Base-by-base conservation (phyloP, 2,797 vertebrate genomes). In the Gila robusta region DNA sequence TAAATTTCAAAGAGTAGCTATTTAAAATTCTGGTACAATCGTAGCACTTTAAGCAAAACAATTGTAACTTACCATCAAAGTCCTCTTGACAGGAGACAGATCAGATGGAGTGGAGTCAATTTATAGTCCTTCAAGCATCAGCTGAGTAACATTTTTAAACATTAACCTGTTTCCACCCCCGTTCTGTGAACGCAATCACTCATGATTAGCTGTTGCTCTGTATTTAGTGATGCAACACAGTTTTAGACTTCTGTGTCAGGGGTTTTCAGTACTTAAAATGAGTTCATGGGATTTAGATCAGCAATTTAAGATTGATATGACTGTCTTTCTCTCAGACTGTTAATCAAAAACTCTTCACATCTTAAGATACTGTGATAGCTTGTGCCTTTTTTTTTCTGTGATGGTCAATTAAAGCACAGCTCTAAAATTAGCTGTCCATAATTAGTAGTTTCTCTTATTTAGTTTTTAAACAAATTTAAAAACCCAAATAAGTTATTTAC, bases 61-160 rank as follows among this genome's bases (percentile, higher is more conserved):
- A 17, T 56, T 52, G 37, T 35, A 77, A 73, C 92, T 93, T 89
- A 94, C 94, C 93, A 89, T 90, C 76, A 77, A 84, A 74, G 81
- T 91, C 89, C 88, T 90, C 89, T 90, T 83, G 91, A 90, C 90
- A 83, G 92, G 92, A 92, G 90, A 89, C 69, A n/a, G 85, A 83
- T 88, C 70, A 52, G 0, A 80, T 35, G 79, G 83, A 83, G 41
- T 14, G 0, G 69, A 12, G 78, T 73, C 67, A 10, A 91, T 95
- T 90, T 94, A 94, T 94, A 83, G 79, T 71, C 78, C 56, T 54
- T 10, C 82, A 28, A 49, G 56, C 28, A 62, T 79, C 69, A 49
- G 37, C 19, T 9, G 21, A 71, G 52, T 47, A 21, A 71, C 6
- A 49, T n/a, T 12, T 80, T 66, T 73, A 85, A 85, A 80, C 69